A percentile compares a stretch with the other conserved stretches of the same genome.
Conservation (phyloP, 2,888 invertebrate genomes). For the Epinotia nisella region DNA sequence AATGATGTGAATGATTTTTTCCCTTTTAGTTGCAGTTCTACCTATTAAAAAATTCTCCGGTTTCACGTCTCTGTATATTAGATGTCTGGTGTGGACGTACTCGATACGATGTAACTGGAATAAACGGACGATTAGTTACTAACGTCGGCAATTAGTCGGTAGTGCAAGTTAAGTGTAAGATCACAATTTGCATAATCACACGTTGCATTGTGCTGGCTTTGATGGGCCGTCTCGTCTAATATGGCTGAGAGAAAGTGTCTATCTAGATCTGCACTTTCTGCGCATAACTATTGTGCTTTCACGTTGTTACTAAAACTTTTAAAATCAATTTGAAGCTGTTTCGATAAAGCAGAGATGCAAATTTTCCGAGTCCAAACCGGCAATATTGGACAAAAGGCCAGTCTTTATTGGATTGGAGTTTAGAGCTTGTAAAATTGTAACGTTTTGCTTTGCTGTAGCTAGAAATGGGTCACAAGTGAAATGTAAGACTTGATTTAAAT, state of each 20-base stretch:
- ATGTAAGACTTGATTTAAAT: too few relatives aligned
- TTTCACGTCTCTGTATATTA: constrained; percentile 99
- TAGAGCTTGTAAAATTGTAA: too few relatives aligned
- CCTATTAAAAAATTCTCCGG: constrained; percentile 99
- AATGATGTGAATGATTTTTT: constrained; percentile 99
- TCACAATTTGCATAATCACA: constrained; percentile 42
- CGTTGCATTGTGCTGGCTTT: constrained; percentile 39
- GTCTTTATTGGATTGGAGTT: too few relatives aligned
- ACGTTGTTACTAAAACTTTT: constrained; percentile 16
- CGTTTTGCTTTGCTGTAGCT: too few relatives aligned
- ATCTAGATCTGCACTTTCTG: constrained; percentile 19
- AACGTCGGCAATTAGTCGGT: constrained; percentile 36
- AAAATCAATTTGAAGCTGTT: background rate
- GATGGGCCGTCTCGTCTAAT: constrained; percentile 39
- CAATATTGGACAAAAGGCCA: too few relatives aligned
- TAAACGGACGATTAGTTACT: constrained; percentile 47
- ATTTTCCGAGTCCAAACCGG: too few relatives aligned
- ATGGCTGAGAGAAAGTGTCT: constrained; percentile 4
- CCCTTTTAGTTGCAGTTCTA: constrained; percentile 97
- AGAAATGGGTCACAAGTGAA: too few relatives aligned
- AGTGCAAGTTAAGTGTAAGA: constrained; percentile 45
- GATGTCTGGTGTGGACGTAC: constrained; percentile 99
- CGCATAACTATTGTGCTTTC: constrained; percentile 1
- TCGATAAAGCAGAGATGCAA: background rate
- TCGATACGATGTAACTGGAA: constrained; percentile 98